phyloP scores from a whole-genome alignment of 2,888 invertebrate species.

The Tetramorium bicarinatum region DNA sequence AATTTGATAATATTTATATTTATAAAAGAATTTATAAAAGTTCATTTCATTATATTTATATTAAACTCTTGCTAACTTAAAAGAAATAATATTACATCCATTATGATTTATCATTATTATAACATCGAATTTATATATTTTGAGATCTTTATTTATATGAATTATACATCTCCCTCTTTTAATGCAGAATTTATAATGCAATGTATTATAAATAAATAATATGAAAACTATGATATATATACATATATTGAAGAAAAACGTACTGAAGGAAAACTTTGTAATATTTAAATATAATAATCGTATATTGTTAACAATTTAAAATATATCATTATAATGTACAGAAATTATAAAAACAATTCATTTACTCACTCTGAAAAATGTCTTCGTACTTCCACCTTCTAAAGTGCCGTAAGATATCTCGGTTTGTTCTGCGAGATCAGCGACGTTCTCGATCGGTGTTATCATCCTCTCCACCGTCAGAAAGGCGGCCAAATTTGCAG shows the following conservation, averaged over 20 bases:
- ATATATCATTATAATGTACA: background rate
- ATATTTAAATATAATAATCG: background rate
- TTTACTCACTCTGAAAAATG: conserved; percentile 95
- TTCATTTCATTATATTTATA: background rate
- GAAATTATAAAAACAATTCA: background rate
- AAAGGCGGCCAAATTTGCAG: conserved; percentile 99
- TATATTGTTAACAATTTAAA: background rate
- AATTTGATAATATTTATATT: conserved; percentile 3
- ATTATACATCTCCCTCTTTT: background rate
- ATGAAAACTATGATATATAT: background rate
- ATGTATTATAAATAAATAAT: background rate
- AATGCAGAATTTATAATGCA: background rate
- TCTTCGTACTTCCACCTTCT: conserved; percentile 98
- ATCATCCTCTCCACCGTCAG: conserved; percentile 98
- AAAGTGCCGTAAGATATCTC: conserved; percentile 98
- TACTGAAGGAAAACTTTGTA: background rate
- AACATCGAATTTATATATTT: background rate
- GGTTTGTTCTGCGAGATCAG: conserved; percentile 97
- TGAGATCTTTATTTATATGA: background rate
- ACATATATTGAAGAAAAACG: background rate
- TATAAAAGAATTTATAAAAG: background rate
- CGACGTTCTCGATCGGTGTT: conserved; percentile 97
- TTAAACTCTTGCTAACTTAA: background rate
- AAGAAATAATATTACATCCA: background rate
- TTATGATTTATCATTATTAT: background rate